Base-by-base conservation (phyloP, 2,113 vertebrate species). In the Toxotes chatareus region DNA sequence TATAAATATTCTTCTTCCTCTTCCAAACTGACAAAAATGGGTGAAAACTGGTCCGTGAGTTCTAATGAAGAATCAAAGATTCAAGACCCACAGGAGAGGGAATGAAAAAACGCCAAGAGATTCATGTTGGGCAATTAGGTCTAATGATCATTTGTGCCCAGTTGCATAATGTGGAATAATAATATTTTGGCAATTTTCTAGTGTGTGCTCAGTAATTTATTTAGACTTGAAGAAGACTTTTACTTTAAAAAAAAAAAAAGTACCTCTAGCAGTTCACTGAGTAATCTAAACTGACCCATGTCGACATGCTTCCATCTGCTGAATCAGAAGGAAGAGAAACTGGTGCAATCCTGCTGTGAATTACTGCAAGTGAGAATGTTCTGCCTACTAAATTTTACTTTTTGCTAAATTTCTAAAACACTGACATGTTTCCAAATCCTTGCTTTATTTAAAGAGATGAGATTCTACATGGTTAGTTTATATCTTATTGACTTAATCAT, bases 91-190 rank as follows among this genome's bases (percentile, higher is more conserved):
- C 82, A 56, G 17, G 65, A 72, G 60, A 63, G 38, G 34, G 44
- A 36, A 68, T 61, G 16, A 57, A 73, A 75, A 71, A 74, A 61
- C 51, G 55, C 55, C 68, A 70, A 42, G 44, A n/a, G 32, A 47
- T 79, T 84, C 57, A 65, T 82, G 61, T 60, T 79, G 61, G 75
- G 9, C 81, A 85, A 82, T 89, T 84, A 83, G 65, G 42, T 56
- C 14, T 75, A 80, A 84, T 63, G 64, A 77, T 71, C 32, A 17
- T 84, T 82, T 77, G 49, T 55, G 27, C 55, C 49, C 27, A 2
- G 27, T 66, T 74, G 32, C 56, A 79, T 76, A 73, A 79, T 66
- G 67, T 69, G 40, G 27, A 70, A 46, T 67, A 73, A 69, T 80
- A 69, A 69, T 80, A 69, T 77, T 72, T 76, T 59, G 78, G 67